Base-by-base conservation (phyloP, 1,140 invertebrate genomes). In the Gonioctena quinquepunctata region DNA sequence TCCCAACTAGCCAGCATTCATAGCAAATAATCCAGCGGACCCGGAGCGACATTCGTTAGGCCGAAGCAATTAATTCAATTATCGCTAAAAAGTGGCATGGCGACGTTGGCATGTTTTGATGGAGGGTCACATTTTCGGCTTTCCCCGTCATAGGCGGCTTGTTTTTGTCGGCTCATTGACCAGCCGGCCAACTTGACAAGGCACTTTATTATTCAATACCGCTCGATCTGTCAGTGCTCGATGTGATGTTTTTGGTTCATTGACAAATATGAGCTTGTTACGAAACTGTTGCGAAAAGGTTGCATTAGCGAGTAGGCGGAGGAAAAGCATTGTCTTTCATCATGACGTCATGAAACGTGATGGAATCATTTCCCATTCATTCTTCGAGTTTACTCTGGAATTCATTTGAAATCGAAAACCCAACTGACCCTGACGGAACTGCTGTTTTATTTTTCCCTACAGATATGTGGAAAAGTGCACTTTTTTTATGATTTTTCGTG, bases 111-210 rank as follows among this genome's bases (percentile, higher is more conserved):
- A 61, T 50, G 57, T 68, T 68, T 68, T 61, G 60, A 61, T 68
- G 56, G 19, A 68, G 22, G 56, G 66, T 21, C 52, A 42, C 16
- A 49, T 68, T 68, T 68, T 59, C 23, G 49, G 25, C 60, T 70
- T 60, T 54, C 62, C 62, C 56, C 8, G 61, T 63, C 33, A 48
- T 3, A 63, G 56, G 13, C 33, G 66, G 56, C 69, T 74, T 68
- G 72, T 74, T 74, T 74, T 74, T 71, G 62, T 19, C 70, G 61
- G 69, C 68, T 74, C 69, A 74, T 74, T 74, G 72, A 61, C 54
- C 66, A 59, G 21, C 68, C 48, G 65, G 68, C 72, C 57, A 67
- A 59, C 59, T 27, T 70, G 69, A 74, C 72, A 68, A 28, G 65
- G 50, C 72, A 68, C 72, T 71, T 70, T 70, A 74, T 74, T 69